Evolutionary conservation across 1,140 invertebrate genomes (phyloP).

Genomic region (Eupeodes corollae): DNA sequence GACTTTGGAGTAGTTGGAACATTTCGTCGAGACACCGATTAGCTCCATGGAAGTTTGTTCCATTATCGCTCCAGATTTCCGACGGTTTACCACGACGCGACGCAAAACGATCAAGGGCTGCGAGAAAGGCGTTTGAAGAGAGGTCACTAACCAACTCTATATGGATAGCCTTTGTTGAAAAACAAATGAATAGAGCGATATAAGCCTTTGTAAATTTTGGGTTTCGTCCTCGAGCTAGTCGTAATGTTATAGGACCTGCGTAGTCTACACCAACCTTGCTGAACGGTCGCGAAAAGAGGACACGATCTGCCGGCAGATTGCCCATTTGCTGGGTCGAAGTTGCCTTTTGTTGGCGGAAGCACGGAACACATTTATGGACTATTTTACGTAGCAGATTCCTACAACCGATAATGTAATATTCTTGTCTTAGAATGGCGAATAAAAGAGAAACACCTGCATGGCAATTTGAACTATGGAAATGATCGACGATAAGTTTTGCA

Average conservation of each 20-base stretch:
- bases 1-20: neutral
- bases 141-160: constrained; percentile 15
- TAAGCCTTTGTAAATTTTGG: constrained; percentile 9
- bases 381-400: constrained; percentile 12
- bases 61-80: constrained; percentile 23
- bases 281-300: constrained; percentile 17
- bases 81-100: constrained; percentile 17
- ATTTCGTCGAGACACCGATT: constrained; percentile 8
- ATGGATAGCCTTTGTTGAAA: constrained; percentile 18
- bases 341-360: constrained; percentile 17
- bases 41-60: constrained; percentile 19
- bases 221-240: neutral
- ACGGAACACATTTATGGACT: constrained; percentile 25
- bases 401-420: constrained; percentile 22
- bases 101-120: constrained; percentile 29
- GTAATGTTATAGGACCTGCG: constrained; percentile 22
- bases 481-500: constrained; percentile 27
- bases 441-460: constrained; percentile 28
- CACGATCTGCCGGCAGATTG: constrained; percentile 16
- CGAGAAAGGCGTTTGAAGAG: constrained; percentile 18
- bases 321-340: constrained; percentile 25
- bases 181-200: constrained; percentile 13
- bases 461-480: constrained; percentile 33
- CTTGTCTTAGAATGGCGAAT: constrained; percentile 12
- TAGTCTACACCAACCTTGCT: constrained; percentile 23